Evolutionary conservation across 2,888 invertebrate genomes (phyloP).

Genomic region (Molanna angustata): DNA sequence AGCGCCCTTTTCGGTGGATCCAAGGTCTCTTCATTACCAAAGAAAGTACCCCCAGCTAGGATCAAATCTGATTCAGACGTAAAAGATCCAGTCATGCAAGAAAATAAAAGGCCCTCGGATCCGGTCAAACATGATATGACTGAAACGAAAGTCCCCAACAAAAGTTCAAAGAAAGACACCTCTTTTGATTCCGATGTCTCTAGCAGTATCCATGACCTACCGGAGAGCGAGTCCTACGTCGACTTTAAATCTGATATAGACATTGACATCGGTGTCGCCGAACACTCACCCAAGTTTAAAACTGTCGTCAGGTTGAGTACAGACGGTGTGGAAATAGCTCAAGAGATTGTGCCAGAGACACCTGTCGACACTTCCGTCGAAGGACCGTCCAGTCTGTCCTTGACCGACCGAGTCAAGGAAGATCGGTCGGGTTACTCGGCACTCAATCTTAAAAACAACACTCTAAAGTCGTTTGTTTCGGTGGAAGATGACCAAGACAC

Average conservation of each 20-base stretch:
- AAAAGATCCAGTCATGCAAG: too few relatives aligned
- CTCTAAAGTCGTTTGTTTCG: too few relatives aligned
- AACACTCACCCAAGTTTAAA: conserved; percentile 7
- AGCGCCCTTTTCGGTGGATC: too few relatives aligned
- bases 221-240: conserved; percentile 1
- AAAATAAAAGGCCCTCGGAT: background rate
- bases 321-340: background rate
- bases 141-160: too few relatives aligned
- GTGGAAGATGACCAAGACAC: background rate
- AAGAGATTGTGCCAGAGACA: background rate
- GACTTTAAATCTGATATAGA: conserved; percentile 9
- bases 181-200: too few relatives aligned
- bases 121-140: background rate
- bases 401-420: too few relatives aligned
- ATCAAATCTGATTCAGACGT: conserved; percentile 4
- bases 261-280: background rate
- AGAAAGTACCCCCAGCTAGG: background rate
- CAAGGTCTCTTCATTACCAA: background rate
- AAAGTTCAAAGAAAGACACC: too few relatives aligned
- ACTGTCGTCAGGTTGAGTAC: conserved; percentile 7
- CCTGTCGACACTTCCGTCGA: background rate
- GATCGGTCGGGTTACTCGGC: too few relatives aligned
- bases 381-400: too few relatives aligned
- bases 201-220: background rate
- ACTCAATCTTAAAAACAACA: too few relatives aligned